Base-by-base conservation (phyloP, 2,888 invertebrate genomes). In the Leistus spinibarbis region DNA sequence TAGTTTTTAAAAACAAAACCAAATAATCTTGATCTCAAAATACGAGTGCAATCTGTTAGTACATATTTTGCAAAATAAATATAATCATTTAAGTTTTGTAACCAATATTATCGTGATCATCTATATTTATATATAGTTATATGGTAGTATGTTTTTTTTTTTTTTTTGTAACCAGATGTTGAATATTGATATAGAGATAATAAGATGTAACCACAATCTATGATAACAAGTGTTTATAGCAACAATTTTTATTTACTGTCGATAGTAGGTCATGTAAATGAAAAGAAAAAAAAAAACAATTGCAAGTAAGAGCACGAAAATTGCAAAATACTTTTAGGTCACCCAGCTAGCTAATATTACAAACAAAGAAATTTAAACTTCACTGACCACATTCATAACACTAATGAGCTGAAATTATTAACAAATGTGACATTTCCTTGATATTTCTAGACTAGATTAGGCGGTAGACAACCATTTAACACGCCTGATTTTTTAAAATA, bases 391-490 rank as follows among this genome's bases (percentile, higher is more conserved):
- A 64, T 16, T 27, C 16, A 40, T 40, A 40, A 40, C n/a, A n/a
- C 27, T 16, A 64, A 24, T 27, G 64, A 64, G 23, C 27, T 20
- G 27, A 64, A 23, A 62, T 22, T 19, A 19, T 62, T 62, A n/a
- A 64, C 27, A 23, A 64, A 64, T 16, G 22, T 64, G 64, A 64
- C 64, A 23, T 64, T 64, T 64, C 16, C 64, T 23, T 64, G 3
- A 19, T 62, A 62, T 24, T 64, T 64, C 22, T 64, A 64, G 64
- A 64, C 23, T 24, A 40, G 40, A 40, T 7, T 40, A 40, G 40
- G 13, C 40, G 13, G 13, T 40, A 40, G 10, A 7, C 40, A 40
- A 40, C 40, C 40, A 10, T 40, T 40, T 40, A 40, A 40, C 40
- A 40, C 40, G 13, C n/a, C n/a, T n/a, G n/a, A n/a, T n/a, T n/a